phyloP scores from a whole-genome alignment of 2,888 invertebrate species.

The Dasypogon diadema region DNA sequence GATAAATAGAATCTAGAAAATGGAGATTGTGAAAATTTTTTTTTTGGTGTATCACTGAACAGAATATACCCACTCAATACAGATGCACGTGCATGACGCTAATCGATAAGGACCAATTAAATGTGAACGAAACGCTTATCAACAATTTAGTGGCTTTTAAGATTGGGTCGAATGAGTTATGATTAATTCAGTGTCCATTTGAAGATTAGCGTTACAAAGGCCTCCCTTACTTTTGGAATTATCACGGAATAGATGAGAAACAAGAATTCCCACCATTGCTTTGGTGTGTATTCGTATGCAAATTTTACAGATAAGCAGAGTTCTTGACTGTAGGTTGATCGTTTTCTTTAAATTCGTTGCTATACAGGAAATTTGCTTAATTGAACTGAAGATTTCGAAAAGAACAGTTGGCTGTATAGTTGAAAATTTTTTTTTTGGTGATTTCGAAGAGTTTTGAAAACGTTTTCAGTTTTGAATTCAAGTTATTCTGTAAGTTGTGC shows the following conservation, averaged over 20 bases:
- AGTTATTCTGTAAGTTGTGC: too few relatives aligned
- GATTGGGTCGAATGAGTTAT: too few relatives aligned
- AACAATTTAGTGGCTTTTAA: background rate
- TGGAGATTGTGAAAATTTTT: background rate
- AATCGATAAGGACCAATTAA: background rate
- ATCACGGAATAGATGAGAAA: background rate
- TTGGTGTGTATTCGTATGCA: background rate
- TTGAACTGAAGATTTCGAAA: background rate
- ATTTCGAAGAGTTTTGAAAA: too few relatives aligned
- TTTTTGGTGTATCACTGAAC: background rate
- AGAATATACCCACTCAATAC: background rate
- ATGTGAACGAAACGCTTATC: background rate
- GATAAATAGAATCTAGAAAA: background rate
- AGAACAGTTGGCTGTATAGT: too few relatives aligned
- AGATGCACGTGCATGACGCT: background rate
- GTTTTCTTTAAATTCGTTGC: background rate
- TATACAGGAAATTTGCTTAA: background rate
- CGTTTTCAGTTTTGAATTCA: too few relatives aligned
- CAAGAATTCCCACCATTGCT: background rate
- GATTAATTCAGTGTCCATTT: background rate
- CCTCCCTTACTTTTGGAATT: background rate
- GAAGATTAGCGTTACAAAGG: background rate
- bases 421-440: too few relatives aligned
- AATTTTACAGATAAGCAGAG: background rate
- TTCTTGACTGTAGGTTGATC: background rate